Evolutionary conservation across 1,140 invertebrate genomes (phyloP).

Genomic region (Cotesia vestalis): DNA sequence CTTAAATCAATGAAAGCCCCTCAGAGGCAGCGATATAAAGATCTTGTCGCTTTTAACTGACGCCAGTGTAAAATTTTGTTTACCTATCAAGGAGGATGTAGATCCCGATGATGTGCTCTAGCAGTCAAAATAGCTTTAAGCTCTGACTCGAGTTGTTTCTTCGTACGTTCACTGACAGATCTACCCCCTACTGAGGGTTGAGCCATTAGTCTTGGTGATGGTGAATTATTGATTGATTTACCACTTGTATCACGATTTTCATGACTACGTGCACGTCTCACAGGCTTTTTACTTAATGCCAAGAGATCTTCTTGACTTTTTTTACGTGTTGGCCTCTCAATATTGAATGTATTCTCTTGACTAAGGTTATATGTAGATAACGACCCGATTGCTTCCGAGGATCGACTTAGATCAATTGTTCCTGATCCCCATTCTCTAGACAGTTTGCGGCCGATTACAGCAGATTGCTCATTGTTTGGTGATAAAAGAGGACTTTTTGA

Average conservation of each 20-base stretch:
- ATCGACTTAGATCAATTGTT: slow-evolving; percentile 55
- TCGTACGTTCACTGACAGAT: slow-evolving; percentile 60
- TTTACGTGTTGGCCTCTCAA: slow-evolving; percentile 44
- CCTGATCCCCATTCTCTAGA: slow-evolving; percentile 63
- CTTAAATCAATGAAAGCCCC: slow-evolving; percentile 65
- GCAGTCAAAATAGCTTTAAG: slow-evolving; percentile 63
- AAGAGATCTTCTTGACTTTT: slow-evolving; percentile 48
- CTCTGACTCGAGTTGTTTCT: slow-evolving; percentile 63
- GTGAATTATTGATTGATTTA: slow-evolving; percentile 49
- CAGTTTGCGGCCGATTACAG: slow-evolving; percentile 58
- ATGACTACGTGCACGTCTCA: slow-evolving; percentile 60
- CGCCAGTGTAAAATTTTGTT: neutral
- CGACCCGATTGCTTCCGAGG: slow-evolving; percentile 56
- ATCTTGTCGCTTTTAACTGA: slow-evolving; percentile 20
- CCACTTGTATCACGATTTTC: slow-evolving; percentile 56
- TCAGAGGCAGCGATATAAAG: slow-evolving; percentile 57
- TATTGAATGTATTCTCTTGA: slow-evolving; percentile 47
- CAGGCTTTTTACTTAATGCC: slow-evolving; percentile 53
- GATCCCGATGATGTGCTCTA: slow-evolving; percentile 62
- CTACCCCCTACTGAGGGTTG: slow-evolving; percentile 59
- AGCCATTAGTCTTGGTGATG: slow-evolving; percentile 55
- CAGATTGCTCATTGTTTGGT: slow-evolving; percentile 60
- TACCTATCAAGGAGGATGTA: slow-evolving; percentile 64
- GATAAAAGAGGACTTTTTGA: slow-evolving; percentile 60
- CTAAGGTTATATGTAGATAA: slow-evolving; percentile 49